Base-by-base conservation (phyloP, 2,888 invertebrate species). In the Lycophotia porphyrea region DNA sequence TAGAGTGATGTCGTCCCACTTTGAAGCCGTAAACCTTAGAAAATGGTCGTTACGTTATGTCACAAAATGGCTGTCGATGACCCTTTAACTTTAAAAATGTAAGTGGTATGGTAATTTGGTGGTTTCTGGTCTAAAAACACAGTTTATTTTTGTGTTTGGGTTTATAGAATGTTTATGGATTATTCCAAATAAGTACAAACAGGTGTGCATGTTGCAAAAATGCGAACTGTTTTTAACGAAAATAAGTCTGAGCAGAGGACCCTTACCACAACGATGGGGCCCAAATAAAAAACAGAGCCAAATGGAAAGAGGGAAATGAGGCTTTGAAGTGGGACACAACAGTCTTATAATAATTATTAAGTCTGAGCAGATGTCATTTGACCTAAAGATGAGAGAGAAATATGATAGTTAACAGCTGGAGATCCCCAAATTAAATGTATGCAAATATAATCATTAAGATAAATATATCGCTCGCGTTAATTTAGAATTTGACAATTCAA, bases 1-100 rank as follows among this genome's bases (percentile, higher is more conserved):
- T 84, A 78, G 44, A 81, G 70, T 75, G 71, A 74, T 76, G 65
- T 72, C 69, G 86, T 85, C 78, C 87, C 70, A 88, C 85, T 84
- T 84, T 31, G 8, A 8, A 70, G 73, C 69, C 66, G 1, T 88
- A 82, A 81, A 87, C 69, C 76, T 63, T 78, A 76, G 71, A 66
- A 79, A 82, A 84, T 82, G 78, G 74, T 73, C 36, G 61, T 60
- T 73, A 71, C 68, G 71, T 87, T 85, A 36, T 69, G 52, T 85
- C 74, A 84, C 11, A 7, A 80, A 82, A 55, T 73, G 72, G 79
- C 64, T 44, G 65, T 64, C 5, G 61, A 24, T 52, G 42, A 18
- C 61, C 44, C 66, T 80, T 79, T 27, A 71, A 74, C 76, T 78
- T 81, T 49, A 52, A 71, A 65, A 34, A 39, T 70, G 60, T 71